phyloP scores from a whole-genome alignment of 1,140 invertebrate species.

The Liolophura sinensis region DNA sequence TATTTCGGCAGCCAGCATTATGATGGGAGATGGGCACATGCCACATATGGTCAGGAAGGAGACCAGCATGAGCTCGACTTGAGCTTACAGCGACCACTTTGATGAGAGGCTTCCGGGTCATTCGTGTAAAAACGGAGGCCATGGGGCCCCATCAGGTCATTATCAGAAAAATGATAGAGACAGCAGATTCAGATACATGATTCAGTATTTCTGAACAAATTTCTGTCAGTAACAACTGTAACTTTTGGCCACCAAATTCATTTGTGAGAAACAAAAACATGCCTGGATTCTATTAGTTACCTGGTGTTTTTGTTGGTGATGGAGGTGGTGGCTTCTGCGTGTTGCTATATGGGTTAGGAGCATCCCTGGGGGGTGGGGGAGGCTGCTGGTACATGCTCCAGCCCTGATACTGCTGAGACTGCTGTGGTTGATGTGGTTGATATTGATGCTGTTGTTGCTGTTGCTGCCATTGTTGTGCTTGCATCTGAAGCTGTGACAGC shows the following conservation, averaged over 20 bases:
- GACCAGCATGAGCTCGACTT: too few relatives aligned
- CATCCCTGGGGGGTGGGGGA: background rate
- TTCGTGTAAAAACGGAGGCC: too few relatives aligned
- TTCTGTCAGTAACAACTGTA: background rate
- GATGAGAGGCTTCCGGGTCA: too few relatives aligned
- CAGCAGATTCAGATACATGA: too few relatives aligned
- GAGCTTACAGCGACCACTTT: too few relatives aligned
- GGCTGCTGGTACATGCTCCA: constrained; percentile 2
- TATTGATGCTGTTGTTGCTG: constrained; percentile 11
- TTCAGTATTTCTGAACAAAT: too few relatives aligned
- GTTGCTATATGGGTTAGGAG: background rate
- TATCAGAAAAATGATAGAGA: too few relatives aligned
- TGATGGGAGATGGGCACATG: too few relatives aligned
- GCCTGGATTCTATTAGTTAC: background rate
- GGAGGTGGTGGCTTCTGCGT: background rate
- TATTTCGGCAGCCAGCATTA: too few relatives aligned
- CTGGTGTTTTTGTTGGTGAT: constrained; percentile 5
- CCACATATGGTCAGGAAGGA: too few relatives aligned
- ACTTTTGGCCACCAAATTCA: background rate
- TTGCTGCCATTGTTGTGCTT: constrained; percentile 37
- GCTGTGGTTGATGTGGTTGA: constrained; percentile 20
- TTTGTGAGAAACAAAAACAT: background rate
- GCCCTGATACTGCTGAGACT: constrained; percentile 12
- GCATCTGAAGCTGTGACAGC: constrained; percentile 25
- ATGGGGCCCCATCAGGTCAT: too few relatives aligned